phyloP scores from a whole-genome alignment of 2,888 invertebrate genomes.

The Lordiphosa andalusiaca region DNA sequence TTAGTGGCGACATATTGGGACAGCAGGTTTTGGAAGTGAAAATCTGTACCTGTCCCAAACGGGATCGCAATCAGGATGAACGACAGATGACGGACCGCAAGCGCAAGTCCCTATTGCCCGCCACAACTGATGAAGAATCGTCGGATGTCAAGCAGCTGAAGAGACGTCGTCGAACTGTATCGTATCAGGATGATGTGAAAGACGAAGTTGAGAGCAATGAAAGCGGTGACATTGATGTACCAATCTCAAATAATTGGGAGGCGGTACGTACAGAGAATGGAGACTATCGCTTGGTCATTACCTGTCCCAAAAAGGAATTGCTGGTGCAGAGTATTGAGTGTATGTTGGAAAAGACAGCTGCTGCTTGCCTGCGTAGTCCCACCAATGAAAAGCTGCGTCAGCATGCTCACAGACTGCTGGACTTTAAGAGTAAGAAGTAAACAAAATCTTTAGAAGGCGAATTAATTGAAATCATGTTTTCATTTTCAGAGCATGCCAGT shows the following conservation, averaged over 20 bases:
- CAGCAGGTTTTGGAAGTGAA: constrained; percentile 84
- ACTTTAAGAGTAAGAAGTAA: constrained; percentile 44
- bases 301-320: constrained; percentile 48
- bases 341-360: constrained; percentile 52
- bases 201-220: constrained; percentile 54
- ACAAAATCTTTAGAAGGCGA: no score
- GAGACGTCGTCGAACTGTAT: constrained; percentile 18
- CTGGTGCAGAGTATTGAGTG: constrained; percentile 53
- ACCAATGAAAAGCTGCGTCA: constrained; percentile 30
- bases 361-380: constrained; percentile 37
- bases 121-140: constrained; percentile 38
- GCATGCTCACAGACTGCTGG: constrained; percentile 46
- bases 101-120: constrained; percentile 28
- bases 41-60: constrained; percentile 88
- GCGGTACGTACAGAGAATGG: constrained; percentile 44
- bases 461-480: not conserved
- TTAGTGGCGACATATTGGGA: constrained; percentile 83
- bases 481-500: constrained; percentile 39
- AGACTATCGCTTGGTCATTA: constrained; percentile 44
- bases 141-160: constrained; percentile 19
- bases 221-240: constrained; percentile 13
- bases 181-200: constrained; percentile 30
- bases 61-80: constrained; percentile 86
- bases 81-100: constrained; percentile 34
- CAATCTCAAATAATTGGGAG: constrained; percentile 43